Conservation (phyloP, 2,113 vertebrate genomes). For the Carassius auratus region DNA sequence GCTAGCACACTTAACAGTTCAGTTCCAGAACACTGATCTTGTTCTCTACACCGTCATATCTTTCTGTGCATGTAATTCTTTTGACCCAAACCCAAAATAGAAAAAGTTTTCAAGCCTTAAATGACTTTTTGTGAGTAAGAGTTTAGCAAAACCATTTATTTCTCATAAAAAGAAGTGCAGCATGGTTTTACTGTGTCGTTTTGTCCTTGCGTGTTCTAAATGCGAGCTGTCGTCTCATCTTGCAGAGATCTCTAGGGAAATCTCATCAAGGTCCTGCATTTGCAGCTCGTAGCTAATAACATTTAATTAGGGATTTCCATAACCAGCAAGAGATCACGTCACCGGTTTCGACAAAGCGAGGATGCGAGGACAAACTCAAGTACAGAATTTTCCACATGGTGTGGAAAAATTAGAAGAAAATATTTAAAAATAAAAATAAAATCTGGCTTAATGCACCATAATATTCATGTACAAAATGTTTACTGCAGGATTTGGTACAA, state of each 20-base stretch:
- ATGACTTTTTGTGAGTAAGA: background rate
- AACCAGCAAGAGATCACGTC: conserved; percentile 9
- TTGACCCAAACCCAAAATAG: background rate
- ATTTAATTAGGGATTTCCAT: conserved; percentile 43
- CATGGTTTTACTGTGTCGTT: background rate
- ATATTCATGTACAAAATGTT: background rate
- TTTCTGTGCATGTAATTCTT: background rate
- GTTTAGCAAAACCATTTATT: background rate
- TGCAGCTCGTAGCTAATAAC: conserved; percentile 14
- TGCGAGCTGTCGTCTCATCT: background rate
- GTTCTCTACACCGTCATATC: background rate
- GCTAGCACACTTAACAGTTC: background rate
- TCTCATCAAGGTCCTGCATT: conserved; percentile 24
- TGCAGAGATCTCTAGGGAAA: background rate
- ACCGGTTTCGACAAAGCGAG: background rate
- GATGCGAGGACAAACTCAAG: background rate
- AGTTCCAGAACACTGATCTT: background rate
- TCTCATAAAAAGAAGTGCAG: background rate
- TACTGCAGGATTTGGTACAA: background rate
- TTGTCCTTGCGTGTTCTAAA: background rate
- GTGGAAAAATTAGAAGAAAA: background rate
- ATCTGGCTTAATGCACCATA: background rate
- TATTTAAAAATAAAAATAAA: too few species aligned
- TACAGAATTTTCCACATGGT: conserved; percentile 30
- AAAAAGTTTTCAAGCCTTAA: background rate